Base-by-base conservation (phyloP, 1,140 invertebrate species). In the Nilaparvata lugens region DNA sequence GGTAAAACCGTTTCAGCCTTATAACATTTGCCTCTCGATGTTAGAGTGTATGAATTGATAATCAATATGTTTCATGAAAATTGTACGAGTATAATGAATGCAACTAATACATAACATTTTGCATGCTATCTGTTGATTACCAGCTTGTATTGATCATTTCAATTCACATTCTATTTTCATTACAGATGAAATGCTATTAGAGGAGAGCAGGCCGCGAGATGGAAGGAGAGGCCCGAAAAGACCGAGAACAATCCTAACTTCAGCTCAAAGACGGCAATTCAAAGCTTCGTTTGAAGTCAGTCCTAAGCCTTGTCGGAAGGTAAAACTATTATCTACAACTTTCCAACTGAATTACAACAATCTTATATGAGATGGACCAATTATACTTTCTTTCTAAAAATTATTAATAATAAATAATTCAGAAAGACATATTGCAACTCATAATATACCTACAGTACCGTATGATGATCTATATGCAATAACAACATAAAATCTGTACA, bases 271-370 rank as follows among this genome's bases (percentile, higher is more conserved):
- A 65, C 83, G 95, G 64, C 95, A 97, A 66, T 98, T 99, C 75
- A 98, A 98, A 78, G 91, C 92, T 5, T 96, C 95, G 1, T 99
- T 98, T 73, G 96, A 98, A 81, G 86, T 97, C 61, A 98, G 94
- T 68, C 95, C 96, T 4, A 99, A 98, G 72, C 96, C 95, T 0
- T 98, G 95, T 70, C 79, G 96, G 65, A 98, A 99, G 79, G 94
- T 95, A 68, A 68, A n/a, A n/a, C n/a, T n/a, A n/a, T 59, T 21
- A 56, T 40, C 13, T 35, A 28, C 25, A 28, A 28, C 7, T 28
- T 28, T 28, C 3, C 3, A 28, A 28, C 25, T 52, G 14, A 52
- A 9, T 52, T n/a, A n/a, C 21, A 52, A 9, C 11, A 9, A 9
- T 52, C 18, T 19, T 52, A 18, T 13, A 52, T 9, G 14, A n/a